phyloP scores from a whole-genome alignment of 2,113 vertebrate species.

The Anolis sagrei region DNA sequence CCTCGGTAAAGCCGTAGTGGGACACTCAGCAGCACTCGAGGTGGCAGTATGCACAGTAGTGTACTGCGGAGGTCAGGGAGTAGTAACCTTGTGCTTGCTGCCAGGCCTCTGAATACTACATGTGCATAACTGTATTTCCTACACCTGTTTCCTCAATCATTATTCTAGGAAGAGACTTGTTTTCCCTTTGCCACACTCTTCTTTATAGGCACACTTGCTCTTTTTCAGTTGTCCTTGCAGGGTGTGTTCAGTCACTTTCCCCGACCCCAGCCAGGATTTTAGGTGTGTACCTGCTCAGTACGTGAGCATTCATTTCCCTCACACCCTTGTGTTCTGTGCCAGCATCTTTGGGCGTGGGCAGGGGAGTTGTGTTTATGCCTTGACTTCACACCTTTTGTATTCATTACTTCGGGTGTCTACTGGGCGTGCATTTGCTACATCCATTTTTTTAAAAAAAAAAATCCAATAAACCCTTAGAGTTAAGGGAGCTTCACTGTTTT shows the following conservation, averaged over 20 bases:
- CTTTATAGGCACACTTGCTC: not conserved
- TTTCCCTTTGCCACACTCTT: constrained; percentile 27
- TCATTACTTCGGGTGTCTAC: not conserved
- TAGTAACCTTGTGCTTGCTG: not conserved
- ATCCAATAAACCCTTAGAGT: not conserved
- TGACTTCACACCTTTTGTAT: constrained; percentile 15
- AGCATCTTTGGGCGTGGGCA: constrained; percentile 3
- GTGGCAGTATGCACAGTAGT: not conserved
- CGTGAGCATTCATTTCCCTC: constrained; percentile 8
- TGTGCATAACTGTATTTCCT: constrained; percentile 1
- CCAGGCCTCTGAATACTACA: not conserved
- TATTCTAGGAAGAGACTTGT: constrained; percentile 9
- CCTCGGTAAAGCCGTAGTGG: not conserved
- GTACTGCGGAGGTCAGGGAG: not conserved
- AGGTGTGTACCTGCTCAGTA: constrained; percentile 23
- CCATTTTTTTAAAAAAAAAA: not conserved
- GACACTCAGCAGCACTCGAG: not conserved
- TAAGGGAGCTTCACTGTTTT: too few species aligned
- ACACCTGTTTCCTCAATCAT: constrained; percentile 36
- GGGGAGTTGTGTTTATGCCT: not conserved
- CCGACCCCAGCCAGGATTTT: not conserved
- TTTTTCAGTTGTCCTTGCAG: not conserved
- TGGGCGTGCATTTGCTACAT: not conserved
- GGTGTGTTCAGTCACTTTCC: constrained; percentile 1
- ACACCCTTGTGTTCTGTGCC: constrained; percentile 9